Evolutionary conservation across 2,888 invertebrate genomes (phyloP).

Genomic region (Cerastoderma edule): DNA sequence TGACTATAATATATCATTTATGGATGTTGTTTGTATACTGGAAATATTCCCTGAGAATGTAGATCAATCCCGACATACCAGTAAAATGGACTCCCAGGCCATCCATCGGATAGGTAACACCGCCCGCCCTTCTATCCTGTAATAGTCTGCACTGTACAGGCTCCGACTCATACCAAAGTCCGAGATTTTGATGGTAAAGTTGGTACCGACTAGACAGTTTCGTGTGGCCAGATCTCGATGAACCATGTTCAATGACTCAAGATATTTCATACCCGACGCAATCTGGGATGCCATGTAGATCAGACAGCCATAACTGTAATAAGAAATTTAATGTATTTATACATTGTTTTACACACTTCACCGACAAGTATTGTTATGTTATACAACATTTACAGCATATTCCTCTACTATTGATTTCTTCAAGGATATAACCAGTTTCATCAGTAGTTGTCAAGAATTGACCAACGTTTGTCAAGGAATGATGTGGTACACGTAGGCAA

Average conservation of each 20-base stretch:
- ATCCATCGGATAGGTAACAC: constrained; percentile 95
- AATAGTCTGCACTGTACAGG: constrained; percentile 88
- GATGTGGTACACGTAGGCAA: too few species aligned
- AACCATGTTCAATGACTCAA: constrained; percentile 94
- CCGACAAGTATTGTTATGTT: too few species aligned
- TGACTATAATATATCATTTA: too few species aligned
- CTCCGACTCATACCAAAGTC: constrained; percentile 84
- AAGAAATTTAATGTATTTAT: too few species aligned
- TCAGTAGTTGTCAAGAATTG: too few species aligned
- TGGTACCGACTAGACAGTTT: constrained; percentile 93
- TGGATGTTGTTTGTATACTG: too few species aligned
- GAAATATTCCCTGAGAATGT: too few species aligned
- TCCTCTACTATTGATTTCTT: too few species aligned
- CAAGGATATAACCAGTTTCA: too few species aligned
- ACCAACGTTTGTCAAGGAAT: too few species aligned
- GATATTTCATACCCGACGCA: constrained; percentile 94
- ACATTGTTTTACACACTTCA: too few species aligned
- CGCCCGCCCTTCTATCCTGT: constrained; percentile 91
- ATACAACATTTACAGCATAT: too few species aligned
- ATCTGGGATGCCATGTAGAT: constrained; percentile 93
- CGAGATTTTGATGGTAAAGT: constrained; percentile 87
- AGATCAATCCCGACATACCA: constrained; percentile 71
- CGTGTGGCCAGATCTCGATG: constrained; percentile 95
- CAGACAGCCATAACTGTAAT: constrained; percentile 91
- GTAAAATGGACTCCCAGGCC: constrained; percentile 93